Evolutionary conservation across 1,140 invertebrate genomes (phyloP).

Genomic region (Subanguina moxae): DNA sequence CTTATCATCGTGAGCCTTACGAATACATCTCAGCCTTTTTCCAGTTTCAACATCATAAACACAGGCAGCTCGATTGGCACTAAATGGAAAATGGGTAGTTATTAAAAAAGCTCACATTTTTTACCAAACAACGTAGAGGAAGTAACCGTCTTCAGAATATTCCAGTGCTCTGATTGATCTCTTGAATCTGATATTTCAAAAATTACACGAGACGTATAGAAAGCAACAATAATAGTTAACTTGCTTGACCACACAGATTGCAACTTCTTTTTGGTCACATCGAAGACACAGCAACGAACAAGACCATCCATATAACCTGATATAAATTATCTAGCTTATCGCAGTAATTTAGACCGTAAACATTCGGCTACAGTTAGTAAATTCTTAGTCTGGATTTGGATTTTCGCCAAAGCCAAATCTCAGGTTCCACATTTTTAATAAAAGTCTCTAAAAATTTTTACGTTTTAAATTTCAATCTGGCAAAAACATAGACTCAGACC

Average conservation of each 20-base stretch:
- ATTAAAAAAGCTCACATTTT: conserved; percentile 3
- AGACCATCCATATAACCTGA: conserved; percentile 20
- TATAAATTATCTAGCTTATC: too few species aligned
- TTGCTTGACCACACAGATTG: not conserved
- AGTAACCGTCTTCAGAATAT: conserved; percentile 27
- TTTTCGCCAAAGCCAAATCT: too few species aligned
- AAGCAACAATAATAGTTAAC: too few species aligned
- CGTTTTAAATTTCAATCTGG: too few species aligned
- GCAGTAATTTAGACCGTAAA: too few species aligned
- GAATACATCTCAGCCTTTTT: conserved; percentile 27
- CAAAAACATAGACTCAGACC: too few species aligned
- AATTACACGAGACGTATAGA: too few species aligned
- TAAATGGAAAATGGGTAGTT: conserved; percentile 9
- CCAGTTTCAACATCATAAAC: conserved; percentile 27
- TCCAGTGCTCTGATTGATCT: conserved; percentile 20
- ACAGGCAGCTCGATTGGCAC: conserved; percentile 23
- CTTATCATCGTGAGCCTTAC: conserved; percentile 25
- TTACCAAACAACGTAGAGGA: conserved; percentile 21
- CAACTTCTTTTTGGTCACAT: not conserved
- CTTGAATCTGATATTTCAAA: conserved; percentile 18
- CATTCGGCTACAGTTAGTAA: too few species aligned
- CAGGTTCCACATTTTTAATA: too few species aligned
- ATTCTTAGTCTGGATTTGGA: too few species aligned
- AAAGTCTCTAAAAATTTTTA: too few species aligned
- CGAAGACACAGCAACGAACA: conserved; percentile 13